Evolutionary conservation across 2,888 invertebrate genomes (phyloP).

Genomic region (Platycnemis pennipes): DNA sequence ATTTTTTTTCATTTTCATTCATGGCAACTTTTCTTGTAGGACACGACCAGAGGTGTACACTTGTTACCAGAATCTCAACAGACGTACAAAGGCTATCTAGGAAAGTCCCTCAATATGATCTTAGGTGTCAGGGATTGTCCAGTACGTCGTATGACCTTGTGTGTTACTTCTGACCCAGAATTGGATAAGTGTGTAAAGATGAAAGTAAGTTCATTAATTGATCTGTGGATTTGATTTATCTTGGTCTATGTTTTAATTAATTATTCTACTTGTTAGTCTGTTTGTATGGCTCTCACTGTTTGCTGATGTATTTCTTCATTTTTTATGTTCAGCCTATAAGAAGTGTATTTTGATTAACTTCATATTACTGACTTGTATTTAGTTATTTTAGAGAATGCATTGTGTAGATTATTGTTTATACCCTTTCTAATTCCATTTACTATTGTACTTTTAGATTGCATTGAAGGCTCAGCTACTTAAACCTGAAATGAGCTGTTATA

Average conservation of each 20-base stretch:
- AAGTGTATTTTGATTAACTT: no score
- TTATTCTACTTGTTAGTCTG: neutral
- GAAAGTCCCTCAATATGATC: conserved; percentile 85
- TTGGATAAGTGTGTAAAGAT: conserved; percentile 95
- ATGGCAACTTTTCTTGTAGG: conserved; percentile 80
- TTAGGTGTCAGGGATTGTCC: conserved; percentile 91
- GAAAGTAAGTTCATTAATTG: conserved; percentile 83
- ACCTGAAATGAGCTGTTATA: conserved; percentile 90
- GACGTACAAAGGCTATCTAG: conserved; percentile 88
- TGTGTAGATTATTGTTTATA: neutral
- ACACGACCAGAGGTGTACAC: conserved; percentile 85
- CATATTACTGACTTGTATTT: no score
- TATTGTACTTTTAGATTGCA: conserved; percentile 84
- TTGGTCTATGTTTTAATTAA: neutral
- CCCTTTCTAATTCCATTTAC: conserved; percentile 68
- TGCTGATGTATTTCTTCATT: neutral
- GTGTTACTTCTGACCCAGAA: conserved; percentile 95
- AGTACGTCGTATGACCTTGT: conserved; percentile 90
- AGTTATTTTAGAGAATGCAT: no score
- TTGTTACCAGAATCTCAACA: conserved; percentile 87
- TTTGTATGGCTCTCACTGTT: neutral
- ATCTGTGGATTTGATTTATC: conserved; percentile 34
- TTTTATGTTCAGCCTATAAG: neutral
- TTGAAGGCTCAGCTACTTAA: conserved; percentile 92
- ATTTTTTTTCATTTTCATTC: conserved; percentile 49